phyloP scores from a whole-genome alignment of 2,797 vertebrate genomes.

The Oophaga sylvatica region DNA sequence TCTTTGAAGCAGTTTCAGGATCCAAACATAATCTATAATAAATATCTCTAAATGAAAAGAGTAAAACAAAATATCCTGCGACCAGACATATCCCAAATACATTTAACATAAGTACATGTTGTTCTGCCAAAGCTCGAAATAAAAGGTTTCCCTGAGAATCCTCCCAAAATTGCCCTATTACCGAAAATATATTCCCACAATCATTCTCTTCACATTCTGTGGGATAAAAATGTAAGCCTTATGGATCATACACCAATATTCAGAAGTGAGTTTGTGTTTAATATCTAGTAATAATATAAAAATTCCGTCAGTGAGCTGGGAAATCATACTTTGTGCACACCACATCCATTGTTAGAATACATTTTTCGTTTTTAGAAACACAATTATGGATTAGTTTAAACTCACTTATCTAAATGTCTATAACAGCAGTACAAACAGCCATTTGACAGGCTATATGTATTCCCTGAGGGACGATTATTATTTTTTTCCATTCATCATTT shows the following conservation, averaged over 20 bases:
- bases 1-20: conserved; percentile 20
- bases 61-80: conserved; percentile 20
- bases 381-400: not conserved
- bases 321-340: not conserved
- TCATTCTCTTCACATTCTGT: conserved; percentile 17
- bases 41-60: conserved; percentile 37
- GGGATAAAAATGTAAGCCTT: conserved; percentile 26
- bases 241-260: conserved; percentile 21
- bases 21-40: conserved; percentile 43
- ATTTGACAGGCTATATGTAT: not conserved
- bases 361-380: not conserved
- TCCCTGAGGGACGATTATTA: not conserved
- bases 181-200: conserved; percentile 20
- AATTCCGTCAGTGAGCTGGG: not conserved
- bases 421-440: not conserved
- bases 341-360: not conserved
- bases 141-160: conserved; percentile 47
- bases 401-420: not conserved
- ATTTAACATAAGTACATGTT: conserved; percentile 47
- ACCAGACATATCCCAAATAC: conserved; percentile 42
- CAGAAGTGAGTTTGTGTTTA: not conserved
- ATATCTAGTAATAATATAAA: conserved; percentile 18
- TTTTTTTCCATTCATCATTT: no score
- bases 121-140: conserved; percentile 43
- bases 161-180: conserved; percentile 22